A percentile compares a stretch with the other conserved stretches of the same genome.
phyloP scores from a whole-genome alignment of 2,797 vertebrate species.

The Eupleurogrammus muticus region DNA sequence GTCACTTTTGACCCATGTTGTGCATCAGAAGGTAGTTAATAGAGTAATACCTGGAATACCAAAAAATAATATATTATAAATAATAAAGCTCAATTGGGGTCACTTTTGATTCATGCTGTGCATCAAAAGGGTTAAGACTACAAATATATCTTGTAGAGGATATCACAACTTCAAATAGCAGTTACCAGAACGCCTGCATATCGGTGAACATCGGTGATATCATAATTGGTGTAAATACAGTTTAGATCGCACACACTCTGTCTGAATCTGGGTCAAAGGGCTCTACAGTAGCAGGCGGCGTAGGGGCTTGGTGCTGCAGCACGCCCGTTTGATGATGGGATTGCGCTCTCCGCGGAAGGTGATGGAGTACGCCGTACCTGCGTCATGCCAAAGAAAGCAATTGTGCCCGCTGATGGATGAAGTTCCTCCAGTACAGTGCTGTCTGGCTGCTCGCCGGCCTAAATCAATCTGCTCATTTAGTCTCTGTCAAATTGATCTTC shows the following conservation, averaged over 20 bases:
- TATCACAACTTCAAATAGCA: no score
- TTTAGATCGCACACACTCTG: conserved; percentile 3
- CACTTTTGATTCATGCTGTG: no score
- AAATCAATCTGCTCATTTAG: conserved; percentile 81
- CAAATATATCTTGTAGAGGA: no score
- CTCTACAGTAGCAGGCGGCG: neutral
- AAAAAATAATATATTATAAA: no score
- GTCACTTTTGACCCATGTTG: no score
- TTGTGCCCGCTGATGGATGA: conserved; percentile 78
- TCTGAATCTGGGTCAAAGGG: neutral
- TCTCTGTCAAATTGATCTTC: conserved; percentile 77
- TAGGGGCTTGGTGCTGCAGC: conserved; percentile 8
- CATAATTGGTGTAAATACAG: conserved; percentile 1
- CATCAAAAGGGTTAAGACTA: no score
- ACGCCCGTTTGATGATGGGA: conserved; percentile 62
- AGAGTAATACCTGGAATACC: no score
- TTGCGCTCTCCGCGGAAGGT: conserved; percentile 61
- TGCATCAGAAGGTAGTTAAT: no score
- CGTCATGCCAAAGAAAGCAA: conserved; percentile 73
- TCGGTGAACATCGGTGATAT: neutral
- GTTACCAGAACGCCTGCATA: neutral
- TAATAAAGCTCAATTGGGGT: no score
- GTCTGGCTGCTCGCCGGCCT: conserved; percentile 67
- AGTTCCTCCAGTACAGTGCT: conserved; percentile 60
- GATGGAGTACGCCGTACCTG: conserved; percentile 75